phyloP scores from a whole-genome alignment of 2,888 invertebrate species.

The Catocala fraxini region DNA sequence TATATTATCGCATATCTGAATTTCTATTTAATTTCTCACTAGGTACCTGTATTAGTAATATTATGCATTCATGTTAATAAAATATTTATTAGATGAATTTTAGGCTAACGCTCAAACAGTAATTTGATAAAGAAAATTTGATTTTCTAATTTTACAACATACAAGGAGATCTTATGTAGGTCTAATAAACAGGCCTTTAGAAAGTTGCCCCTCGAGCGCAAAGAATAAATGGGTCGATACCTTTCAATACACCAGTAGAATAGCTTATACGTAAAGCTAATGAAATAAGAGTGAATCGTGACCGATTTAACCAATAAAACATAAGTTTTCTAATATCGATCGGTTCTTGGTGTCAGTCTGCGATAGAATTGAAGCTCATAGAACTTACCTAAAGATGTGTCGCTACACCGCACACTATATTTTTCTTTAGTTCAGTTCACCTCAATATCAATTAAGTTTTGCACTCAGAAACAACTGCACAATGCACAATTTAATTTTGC shows the following conservation, averaged over 20 bases:
- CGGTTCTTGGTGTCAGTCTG: slow-evolving; percentile 66
- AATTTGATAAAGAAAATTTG: background rate
- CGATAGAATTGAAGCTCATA: slow-evolving; percentile 42
- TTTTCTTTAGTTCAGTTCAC: slow-evolving; percentile 21
- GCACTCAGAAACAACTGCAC: slow-evolving; percentile 49
- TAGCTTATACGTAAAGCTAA: slow-evolving; percentile 23
- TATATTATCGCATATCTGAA: too few relatives aligned
- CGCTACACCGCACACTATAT: slow-evolving; percentile 37
- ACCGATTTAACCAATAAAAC: slow-evolving; percentile 56
- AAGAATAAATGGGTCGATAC: slow-evolving; percentile 54
- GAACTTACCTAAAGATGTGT: slow-evolving; percentile 49
- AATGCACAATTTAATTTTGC: slow-evolving; percentile 42
- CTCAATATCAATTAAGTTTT: slow-evolving; percentile 25
- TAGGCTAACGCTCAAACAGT: too few relatives aligned
- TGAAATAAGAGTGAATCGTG: slow-evolving; percentile 38
- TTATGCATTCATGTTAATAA: too few relatives aligned
- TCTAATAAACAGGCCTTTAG: slow-evolving; percentile 38
- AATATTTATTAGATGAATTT: too few relatives aligned
- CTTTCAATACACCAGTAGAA: slow-evolving; percentile 16
- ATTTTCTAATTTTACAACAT: background rate
- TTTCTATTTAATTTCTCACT: too few relatives aligned
- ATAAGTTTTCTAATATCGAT: slow-evolving; percentile 79
- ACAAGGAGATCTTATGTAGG: slow-evolving; percentile 9
- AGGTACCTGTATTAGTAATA: too few relatives aligned
- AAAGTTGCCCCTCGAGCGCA: slow-evolving; percentile 50